These are phyloP conservation scores for Sylvia atricapilla DNA, from an alignment of 2,113 vertebrate species.

Conservation along the genomic window DNA sequence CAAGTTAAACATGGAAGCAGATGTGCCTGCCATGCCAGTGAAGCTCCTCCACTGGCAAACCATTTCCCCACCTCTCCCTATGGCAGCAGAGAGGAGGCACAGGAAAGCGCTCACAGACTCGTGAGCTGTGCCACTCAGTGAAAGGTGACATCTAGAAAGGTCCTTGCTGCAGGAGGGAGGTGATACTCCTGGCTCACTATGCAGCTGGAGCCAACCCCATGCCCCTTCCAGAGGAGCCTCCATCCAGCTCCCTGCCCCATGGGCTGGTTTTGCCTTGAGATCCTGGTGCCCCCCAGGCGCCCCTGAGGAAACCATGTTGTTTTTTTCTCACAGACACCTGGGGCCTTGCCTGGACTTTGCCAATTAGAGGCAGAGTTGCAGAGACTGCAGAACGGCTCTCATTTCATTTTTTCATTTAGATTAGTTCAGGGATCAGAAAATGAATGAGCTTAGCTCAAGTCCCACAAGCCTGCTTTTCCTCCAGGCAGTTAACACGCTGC, in stretches of 20 bases:
- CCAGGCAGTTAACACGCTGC: conserved; percentile 6
- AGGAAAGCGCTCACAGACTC: not conserved
- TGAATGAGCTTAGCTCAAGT: conserved; percentile 27
- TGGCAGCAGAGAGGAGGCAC: fast-evolving
- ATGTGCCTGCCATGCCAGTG: not conserved
- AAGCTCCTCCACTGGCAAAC: not conserved
- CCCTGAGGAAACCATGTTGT: not conserved
- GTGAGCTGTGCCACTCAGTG: not conserved
- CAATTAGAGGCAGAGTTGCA: conserved; percentile 6
- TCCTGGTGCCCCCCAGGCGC: not conserved
- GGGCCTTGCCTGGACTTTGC: not conserved
- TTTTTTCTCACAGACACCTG: not conserved
- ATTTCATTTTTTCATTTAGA: conserved; percentile 20
- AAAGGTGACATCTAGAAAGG: not conserved
- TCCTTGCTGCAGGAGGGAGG: not conserved
- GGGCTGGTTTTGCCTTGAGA: not conserved
- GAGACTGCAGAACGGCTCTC: conserved; percentile 1
- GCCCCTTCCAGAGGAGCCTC: not conserved
- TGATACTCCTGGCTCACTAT: fast-evolving
- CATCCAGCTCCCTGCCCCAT: not conserved
- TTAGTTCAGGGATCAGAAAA: conserved; percentile 53
- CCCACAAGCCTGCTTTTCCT: conserved; percentile 31
- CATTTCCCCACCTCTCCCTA: not conserved
- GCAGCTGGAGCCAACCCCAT: not conserved
- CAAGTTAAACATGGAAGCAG: fast-evolving